Percentiles rank a stretch among this genome's conserved stretches.
Conservation (phyloP, 1,140 invertebrate species). For the Battus philenor region DNA sequence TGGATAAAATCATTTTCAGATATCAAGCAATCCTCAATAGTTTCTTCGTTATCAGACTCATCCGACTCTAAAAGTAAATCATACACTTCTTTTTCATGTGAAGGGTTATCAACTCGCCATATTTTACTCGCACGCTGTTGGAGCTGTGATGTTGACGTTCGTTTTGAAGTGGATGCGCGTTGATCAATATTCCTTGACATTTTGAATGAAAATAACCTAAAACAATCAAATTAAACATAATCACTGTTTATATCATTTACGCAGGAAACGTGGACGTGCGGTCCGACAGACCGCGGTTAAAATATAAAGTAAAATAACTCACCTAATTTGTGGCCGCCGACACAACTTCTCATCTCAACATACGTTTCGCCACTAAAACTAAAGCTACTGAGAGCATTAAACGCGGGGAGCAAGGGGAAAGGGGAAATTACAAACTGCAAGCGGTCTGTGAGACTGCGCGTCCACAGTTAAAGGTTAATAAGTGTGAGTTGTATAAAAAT, state of each 20-base stretch:
- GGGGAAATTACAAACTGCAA: slow-evolving; percentile 7
- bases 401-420: slow-evolving; percentile 2
- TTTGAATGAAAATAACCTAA: not conserved
- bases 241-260: not conserved
- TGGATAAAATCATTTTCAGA: not conserved
- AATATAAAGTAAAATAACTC: slow-evolving; percentile 3
- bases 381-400: slow-evolving; percentile 14
- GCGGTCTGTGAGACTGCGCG: slow-evolving; percentile 14
- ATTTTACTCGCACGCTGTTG: not conserved
- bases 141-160: not conserved
- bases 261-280: not conserved
- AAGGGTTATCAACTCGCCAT: not conserved
- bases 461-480: slow-evolving; percentile 15
- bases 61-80: not conserved
- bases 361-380: slow-evolving; percentile 17
- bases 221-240: not conserved
- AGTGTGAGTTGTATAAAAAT: too few relatives aligned
- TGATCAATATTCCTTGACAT: not conserved
- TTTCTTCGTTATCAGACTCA: not conserved
- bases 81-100: not conserved
- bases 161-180: not conserved
- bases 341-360: slow-evolving; percentile 8
- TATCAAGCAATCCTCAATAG: not conserved
- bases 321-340: slow-evolving; percentile 12
- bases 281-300: not conserved